Percentiles rank a stretch among this genome's conserved stretches.
Evolutionary conservation across 2,888 invertebrate species (phyloP).

Genomic region (Physocephala rufipes): DNA sequence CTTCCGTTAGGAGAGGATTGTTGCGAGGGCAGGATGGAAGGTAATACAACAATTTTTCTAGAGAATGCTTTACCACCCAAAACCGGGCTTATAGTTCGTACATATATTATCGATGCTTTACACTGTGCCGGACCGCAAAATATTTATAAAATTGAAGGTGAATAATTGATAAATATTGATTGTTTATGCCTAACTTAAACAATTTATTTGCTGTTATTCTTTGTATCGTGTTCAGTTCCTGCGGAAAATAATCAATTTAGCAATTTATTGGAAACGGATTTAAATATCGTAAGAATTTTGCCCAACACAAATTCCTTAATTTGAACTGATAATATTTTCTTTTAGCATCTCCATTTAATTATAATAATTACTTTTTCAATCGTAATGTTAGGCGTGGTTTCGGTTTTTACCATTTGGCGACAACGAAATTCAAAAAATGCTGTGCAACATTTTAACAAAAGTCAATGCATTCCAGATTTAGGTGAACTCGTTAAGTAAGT

Average conservation of each 20-base stretch:
- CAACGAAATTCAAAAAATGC: slow-evolving; percentile 44
- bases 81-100: slow-evolving; percentile 50
- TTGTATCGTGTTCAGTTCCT: background rate
- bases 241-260: background rate
- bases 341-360: slow-evolving; percentile 31
- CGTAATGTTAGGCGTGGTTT: slow-evolving; percentile 40
- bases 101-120: slow-evolving; percentile 53
- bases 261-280: slow-evolving; percentile 7
- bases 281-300: slow-evolving; percentile 35
- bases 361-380: slow-evolving; percentile 47
- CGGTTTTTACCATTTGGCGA: slow-evolving; percentile 42
- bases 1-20: slow-evolving; percentile 52
- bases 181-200: background rate
- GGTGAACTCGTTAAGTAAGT: slow-evolving; percentile 50
- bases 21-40: slow-evolving; percentile 44
- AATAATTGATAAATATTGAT: slow-evolving; percentile 11
- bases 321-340: background rate
- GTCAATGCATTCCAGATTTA: slow-evolving; percentile 50
- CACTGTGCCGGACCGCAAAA: slow-evolving; percentile 54
- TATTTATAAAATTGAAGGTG: slow-evolving; percentile 53
- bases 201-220: background rate
- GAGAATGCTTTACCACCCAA: slow-evolving; percentile 39
- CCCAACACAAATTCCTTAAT: background rate
- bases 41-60: slow-evolving; percentile 44
- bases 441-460: slow-evolving; percentile 44